Evolutionary conservation across 2,888 invertebrate genomes (phyloP).

Genomic region (Macrostomum cliftonense): DNA sequence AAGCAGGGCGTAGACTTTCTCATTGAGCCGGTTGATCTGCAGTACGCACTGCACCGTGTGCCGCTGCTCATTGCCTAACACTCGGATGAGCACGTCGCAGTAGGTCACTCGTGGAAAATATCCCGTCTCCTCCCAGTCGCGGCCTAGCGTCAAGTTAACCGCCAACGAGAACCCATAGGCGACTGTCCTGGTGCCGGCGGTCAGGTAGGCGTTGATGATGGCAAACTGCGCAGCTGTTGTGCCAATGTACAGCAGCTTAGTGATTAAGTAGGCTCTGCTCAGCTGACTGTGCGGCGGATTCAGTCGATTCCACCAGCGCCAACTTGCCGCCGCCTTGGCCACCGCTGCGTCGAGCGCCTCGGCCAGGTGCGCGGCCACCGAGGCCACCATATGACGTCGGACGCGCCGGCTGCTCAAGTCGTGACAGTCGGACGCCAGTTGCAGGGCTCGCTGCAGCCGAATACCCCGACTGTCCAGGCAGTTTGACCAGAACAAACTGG

Average conservation of each 20-base stretch:
- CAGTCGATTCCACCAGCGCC: too few relatives aligned
- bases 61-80: conserved; percentile 1
- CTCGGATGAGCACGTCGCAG: conserved; percentile 2
- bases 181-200: not conserved
- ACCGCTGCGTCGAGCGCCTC: too few relatives aligned
- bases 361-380: too few relatives aligned
- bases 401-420: too few relatives aligned
- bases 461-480: not conserved
- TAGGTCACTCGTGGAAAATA: conserved; percentile 1
- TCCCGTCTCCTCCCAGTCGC: not conserved
- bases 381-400: too few relatives aligned
- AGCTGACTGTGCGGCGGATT: too few relatives aligned
- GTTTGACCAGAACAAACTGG: not conserved
- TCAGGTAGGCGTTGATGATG: not conserved
- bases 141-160: not conserved
- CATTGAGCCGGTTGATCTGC: conserved; percentile 3
- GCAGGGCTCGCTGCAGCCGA: not conserved
- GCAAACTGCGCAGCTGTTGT: not conserved
- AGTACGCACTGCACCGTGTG: conserved; percentile 4
- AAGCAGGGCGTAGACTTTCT: not conserved
- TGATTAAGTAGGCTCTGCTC: not conserved
- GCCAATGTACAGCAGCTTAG: not conserved
- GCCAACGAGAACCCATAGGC: not conserved
- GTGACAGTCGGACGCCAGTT: too few relatives aligned
- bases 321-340: too few relatives aligned